Evolutionary conservation across 35 echinoderm and acorn worm genomes (phyloP).

Genomic region (Eucidaris tribuloides): DNA sequence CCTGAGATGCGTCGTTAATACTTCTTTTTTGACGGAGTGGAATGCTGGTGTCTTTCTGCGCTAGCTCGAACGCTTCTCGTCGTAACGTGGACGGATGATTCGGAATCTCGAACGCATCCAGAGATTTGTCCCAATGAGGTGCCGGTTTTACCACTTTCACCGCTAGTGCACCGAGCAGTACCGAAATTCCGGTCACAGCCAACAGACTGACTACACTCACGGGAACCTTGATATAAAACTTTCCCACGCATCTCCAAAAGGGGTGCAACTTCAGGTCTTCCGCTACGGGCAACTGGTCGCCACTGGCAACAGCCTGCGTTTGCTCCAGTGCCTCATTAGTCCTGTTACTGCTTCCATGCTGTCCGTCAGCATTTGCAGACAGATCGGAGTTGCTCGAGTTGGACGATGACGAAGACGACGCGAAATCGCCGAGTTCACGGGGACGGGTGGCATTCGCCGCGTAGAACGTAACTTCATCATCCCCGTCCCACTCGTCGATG

Average conservation of each 20-base stretch:
- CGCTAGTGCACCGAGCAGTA: slow-evolving; percentile 18
- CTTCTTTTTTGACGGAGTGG: neutral
- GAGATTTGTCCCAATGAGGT: slow-evolving; percentile 81
- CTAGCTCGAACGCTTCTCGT: slow-evolving; percentile 38
- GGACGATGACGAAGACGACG: neutral
- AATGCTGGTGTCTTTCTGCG: slow-evolving; percentile 22
- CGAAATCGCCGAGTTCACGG: neutral
- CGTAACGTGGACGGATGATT: slow-evolving; percentile 70
- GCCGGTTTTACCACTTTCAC: slow-evolving; percentile 58
- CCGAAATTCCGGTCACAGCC: slow-evolving; percentile 5
- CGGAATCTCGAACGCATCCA: slow-evolving; percentile 86
- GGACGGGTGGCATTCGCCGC: slow-evolving; percentile 1
- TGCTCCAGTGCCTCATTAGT: slow-evolving; percentile 1
- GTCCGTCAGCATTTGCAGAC: neutral
- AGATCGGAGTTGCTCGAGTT: neutral
- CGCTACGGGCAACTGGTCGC: neutral
- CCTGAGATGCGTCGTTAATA: too few relatives aligned
- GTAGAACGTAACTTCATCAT: slow-evolving; percentile 15
- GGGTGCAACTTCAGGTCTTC: slow-evolving; percentile 6
- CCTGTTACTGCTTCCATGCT: neutral
- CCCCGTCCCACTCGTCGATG: slow-evolving; percentile 11
- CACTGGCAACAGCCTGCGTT: neutral
- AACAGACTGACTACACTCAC: slow-evolving; percentile 45
- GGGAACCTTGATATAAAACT: slow-evolving; percentile 10
- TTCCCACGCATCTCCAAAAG: slow-evolving; percentile 10